These are phyloP conservation scores for Sarcophaga caerulescens DNA, from an alignment of 2,888 invertebrate species.

Conservation along the genomic window DNA sequence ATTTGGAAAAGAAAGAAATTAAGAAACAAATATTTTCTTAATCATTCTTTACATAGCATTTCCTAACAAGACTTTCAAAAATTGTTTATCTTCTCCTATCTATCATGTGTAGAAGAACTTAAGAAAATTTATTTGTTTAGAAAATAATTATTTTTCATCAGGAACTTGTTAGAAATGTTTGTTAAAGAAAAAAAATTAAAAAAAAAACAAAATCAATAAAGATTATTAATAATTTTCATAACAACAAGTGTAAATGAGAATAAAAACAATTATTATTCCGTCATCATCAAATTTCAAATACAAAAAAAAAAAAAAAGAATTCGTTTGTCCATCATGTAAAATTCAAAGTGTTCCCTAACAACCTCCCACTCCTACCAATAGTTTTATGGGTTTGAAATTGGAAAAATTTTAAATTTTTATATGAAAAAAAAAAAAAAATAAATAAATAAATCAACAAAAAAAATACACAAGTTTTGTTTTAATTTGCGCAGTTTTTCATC, in stretches of 20 bases:
- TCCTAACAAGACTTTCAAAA: neutral
- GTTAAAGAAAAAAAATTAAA: neutral
- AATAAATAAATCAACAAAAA: neutral
- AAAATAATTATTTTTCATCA: conserved; percentile 2
- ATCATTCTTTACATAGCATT: neutral
- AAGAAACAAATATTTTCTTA: neutral
- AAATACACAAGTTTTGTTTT: neutral
- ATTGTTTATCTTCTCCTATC: neutral
- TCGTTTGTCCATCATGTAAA: conserved; percentile 10
- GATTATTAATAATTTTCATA: conserved; percentile 22
- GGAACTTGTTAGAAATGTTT: conserved; percentile 25
- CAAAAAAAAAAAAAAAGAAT: neutral
- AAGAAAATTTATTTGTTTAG: conserved; percentile 1
- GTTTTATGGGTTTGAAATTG: no score
- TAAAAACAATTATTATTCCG: conserved; percentile 23
- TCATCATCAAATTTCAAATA: neutral
- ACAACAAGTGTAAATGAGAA: neutral
- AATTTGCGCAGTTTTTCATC: conserved; percentile 28
- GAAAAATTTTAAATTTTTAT: neutral
- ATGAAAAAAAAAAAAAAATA: no score
- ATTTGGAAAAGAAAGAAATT: neutral
- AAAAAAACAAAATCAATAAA: conserved; percentile 18
- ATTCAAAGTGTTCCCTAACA: neutral
- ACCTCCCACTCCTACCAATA: neutral
- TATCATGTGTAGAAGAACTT: neutral